These are phyloP conservation scores for Orchestia grillus DNA, from an alignment of 1,140 invertebrate genomes.

Conservation along the genomic window DNA sequence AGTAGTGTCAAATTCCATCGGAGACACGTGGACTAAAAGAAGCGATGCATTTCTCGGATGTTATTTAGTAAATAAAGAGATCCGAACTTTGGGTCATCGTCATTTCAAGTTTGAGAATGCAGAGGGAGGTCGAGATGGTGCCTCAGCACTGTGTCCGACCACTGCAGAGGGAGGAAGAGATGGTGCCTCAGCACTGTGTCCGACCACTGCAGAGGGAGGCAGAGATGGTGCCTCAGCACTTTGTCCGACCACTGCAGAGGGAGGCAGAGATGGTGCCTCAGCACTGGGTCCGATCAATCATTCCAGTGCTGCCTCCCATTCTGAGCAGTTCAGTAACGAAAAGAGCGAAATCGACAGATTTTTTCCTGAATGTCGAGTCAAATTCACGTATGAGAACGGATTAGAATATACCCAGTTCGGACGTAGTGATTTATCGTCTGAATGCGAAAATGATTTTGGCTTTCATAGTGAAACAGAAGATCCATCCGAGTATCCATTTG, in stretches of 20 bases:
- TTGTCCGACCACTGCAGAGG: too few relatives aligned
- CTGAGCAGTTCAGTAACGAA: background rate
- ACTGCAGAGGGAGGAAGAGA: background rate
- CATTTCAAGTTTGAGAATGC: background rate
- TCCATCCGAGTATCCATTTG: background rate
- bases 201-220: background rate
- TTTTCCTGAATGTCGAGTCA: background rate
- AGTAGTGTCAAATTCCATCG: background rate
- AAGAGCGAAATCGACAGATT: background rate
- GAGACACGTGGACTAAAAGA: background rate
- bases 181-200: background rate
- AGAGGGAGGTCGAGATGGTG: background rate
- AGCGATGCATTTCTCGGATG: background rate
- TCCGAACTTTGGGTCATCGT: background rate
- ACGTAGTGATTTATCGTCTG: background rate
- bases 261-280: background rate
- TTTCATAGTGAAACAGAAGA: background rate
- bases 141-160: background rate
- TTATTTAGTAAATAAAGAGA: background rate
- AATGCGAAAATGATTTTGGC: background rate
- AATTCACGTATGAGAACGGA: background rate
- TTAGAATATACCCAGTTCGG: background rate
- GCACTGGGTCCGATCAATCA: too few relatives aligned
- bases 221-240: background rate
- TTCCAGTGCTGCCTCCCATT: background rate